Evolutionary conservation across 1,140 invertebrate species (phyloP).

Genomic region (Forficula auricularia): DNA sequence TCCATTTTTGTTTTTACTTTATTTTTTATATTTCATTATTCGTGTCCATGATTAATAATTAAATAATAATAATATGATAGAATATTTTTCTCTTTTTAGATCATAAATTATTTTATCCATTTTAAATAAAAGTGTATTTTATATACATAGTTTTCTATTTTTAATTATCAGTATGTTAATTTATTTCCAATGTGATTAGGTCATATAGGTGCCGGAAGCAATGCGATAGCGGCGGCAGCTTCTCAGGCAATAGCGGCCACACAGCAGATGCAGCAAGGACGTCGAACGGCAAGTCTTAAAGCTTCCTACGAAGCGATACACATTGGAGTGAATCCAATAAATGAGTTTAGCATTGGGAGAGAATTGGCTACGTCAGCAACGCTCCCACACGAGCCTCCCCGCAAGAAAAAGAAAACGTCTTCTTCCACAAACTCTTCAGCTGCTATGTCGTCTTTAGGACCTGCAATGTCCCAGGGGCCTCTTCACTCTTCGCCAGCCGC

Average conservation of each 20-base stretch:
- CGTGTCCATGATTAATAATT: too few species aligned
- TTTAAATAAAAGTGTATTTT: too few species aligned
- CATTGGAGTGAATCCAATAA: conserved; percentile 30
- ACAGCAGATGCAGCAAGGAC: conserved; percentile 87
- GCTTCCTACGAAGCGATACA: conserved; percentile 82
- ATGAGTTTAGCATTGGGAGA: conserved; percentile 41
- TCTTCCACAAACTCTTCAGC: conserved; percentile 24
- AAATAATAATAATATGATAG: too few species aligned
- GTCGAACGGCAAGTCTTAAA: conserved; percentile 83
- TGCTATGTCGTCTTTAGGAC: conserved; percentile 18
- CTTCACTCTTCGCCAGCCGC: conserved; percentile 16
- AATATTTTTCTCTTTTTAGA: too few species aligned
- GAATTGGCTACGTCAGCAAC: conserved; percentile 34
- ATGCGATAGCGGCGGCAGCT: conserved; percentile 82
- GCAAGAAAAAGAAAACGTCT: conserved; percentile 4
- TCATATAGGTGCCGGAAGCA: conserved; percentile 53
- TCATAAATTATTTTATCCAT: too few species aligned
- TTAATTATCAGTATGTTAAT: too few species aligned
- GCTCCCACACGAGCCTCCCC: too few species aligned
- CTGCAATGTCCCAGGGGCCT: too few species aligned
- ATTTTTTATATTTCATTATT: too few species aligned
- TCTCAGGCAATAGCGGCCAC: conserved; percentile 92
- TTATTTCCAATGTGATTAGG: too few species aligned
- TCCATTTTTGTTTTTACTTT: too few species aligned
- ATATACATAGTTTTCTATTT: too few species aligned